These are phyloP conservation scores for Himalopsyche japonica DNA, from an alignment of 2,888 invertebrate species.

Conservation along the genomic window DNA sequence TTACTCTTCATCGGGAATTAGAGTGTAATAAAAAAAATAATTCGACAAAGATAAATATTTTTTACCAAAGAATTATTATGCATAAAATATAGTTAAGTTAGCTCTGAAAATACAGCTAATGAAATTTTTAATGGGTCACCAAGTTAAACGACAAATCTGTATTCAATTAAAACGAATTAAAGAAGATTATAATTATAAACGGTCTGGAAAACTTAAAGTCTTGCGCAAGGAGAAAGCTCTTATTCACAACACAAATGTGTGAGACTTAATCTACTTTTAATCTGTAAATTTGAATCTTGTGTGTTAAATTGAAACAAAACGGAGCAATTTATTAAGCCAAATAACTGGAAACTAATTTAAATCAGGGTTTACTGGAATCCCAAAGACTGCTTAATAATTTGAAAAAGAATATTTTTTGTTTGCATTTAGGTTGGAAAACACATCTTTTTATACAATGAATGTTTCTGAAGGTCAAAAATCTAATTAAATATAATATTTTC, in stretches of 20 bases:
- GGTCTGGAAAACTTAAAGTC: neutral
- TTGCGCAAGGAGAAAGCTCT: neutral
- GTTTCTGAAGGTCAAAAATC: too few species aligned
- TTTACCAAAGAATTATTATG: neutral
- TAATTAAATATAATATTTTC: too few species aligned
- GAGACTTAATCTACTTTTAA: conserved; percentile 14
- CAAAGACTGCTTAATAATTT: neutral
- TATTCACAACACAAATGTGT: neutral
- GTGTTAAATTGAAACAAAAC: conserved; percentile 6
- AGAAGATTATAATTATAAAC: neutral
- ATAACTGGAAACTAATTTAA: conserved; percentile 30
- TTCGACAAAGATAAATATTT: too few species aligned
- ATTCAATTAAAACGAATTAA: neutral
- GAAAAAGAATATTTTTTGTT: too few species aligned
- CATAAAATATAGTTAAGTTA: neutral
- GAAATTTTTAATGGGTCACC: neutral
- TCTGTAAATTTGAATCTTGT: conserved; percentile 28
- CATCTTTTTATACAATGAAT: too few species aligned
- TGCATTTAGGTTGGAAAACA: too few species aligned
- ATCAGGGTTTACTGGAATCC: conserved; percentile 27
- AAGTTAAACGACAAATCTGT: neutral
- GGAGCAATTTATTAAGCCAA: conserved; percentile 17
- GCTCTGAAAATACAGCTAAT: neutral
- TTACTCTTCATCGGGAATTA: too few species aligned
- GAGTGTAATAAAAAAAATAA: too few species aligned